Base-by-base conservation (phyloP, 2,888 invertebrate species). In the Holacanthella duospinosa region DNA sequence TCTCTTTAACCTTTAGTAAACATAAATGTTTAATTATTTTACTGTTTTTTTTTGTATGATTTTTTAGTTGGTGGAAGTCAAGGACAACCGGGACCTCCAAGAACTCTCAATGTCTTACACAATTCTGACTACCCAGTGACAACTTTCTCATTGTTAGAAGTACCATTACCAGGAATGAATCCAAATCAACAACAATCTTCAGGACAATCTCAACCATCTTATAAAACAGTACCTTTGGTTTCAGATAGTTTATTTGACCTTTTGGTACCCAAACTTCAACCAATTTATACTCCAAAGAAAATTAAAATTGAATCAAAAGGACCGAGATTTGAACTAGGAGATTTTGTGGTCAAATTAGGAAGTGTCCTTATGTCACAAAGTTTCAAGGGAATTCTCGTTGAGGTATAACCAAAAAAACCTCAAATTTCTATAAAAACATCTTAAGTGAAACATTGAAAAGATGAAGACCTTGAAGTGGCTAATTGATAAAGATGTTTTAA, bases 61-160 rank as follows among this genome's bases (percentile, higher is more conserved):
- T n/a, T 48, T 48, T 48, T 21, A 48, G 48, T 48, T 48, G 48
- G 48, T 48, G 48, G 48, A 48, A 48, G 53, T 58, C 64, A 60
- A 62, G 65, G 65, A 6, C 67, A 67, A 59, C 64, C 56, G 29
- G 61, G 55, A 16, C 25, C 63, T 16, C 64, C 62, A 24, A 59
- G 69, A n/a, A 71, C 67, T 26, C 57, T 72, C 6, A 63, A 72
- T 59, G 63, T 95, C n/a, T 81, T 96, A 9, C 94, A 95, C 79
- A 92, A 95, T 77, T 93, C 92, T 0, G 95, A 96, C 76, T 90
- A 93, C 75, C 95, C 95, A 0, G 93, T 93, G 0, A 89, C 94
- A 0, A 92, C 93, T 1, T 95, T 94, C 79, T 88, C 93, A 9
- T 85, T 94, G 29, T 80, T 95, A 6, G 95, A 95, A 71, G 77